These are phyloP conservation scores for honey bee (Apis mellifera) DNA, from an alignment of 1,140 invertebrate species.

Conservation along the genomic window DNA sequence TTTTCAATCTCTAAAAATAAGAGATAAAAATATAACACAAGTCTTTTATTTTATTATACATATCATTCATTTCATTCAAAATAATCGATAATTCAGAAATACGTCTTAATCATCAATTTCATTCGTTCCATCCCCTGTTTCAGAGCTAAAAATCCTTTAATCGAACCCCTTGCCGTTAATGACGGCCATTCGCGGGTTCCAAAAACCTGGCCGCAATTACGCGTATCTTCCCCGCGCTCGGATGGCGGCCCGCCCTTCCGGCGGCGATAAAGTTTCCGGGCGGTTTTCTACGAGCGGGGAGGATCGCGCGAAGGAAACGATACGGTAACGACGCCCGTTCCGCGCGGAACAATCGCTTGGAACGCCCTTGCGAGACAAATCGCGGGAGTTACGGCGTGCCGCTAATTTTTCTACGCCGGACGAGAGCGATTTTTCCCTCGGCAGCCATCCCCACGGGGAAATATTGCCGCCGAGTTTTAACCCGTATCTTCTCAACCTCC, in stretches of 20 bases:
- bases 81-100: too few species aligned
- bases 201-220: not conserved
- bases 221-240: not conserved
- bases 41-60: too few species aligned
- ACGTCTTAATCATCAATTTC: too few species aligned
- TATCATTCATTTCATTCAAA: too few species aligned
- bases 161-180: slow-evolving; percentile 5
- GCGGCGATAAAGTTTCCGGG: slow-evolving; percentile 25
- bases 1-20: too few species aligned
- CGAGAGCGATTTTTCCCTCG: slow-evolving; percentile 16
- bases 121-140: too few species aligned
- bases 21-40: too few species aligned
- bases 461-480: slow-evolving; percentile 35
- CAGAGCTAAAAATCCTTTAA: not conserved
- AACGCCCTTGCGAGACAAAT: slow-evolving; percentile 37
- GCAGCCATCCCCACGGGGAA: not conserved
- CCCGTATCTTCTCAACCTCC: slow-evolving; percentile 5
- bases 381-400: slow-evolving; percentile 23
- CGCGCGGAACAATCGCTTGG: slow-evolving; percentile 34
- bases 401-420: slow-evolving; percentile 32
- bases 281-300: not conserved
- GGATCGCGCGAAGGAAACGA: slow-evolving; percentile 35
- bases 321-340: slow-evolving; percentile 49
- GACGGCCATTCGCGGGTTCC: not conserved
- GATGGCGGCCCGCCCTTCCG: not conserved